phyloP scores from a whole-genome alignment of 2,888 invertebrate genomes.

The Anodontia alba region DNA sequence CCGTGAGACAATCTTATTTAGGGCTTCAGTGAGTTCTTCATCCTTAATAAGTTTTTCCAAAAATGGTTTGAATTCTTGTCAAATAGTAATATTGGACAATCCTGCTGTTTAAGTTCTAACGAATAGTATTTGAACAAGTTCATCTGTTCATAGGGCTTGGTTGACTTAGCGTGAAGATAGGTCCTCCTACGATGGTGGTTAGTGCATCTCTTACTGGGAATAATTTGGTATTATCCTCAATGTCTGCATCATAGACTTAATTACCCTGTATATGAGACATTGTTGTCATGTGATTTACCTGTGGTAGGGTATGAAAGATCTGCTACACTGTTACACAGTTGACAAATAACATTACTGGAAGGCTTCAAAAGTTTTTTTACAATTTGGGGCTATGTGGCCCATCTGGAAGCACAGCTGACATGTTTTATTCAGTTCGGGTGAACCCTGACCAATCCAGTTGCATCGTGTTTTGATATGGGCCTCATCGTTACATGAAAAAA shows the following conservation, averaged over 20 bases:
- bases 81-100: background rate
- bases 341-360: background rate
- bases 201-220: too few relatives aligned
- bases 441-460: conserved; percentile 17
- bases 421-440: background rate
- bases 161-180: too few relatives aligned
- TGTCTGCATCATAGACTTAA: too few relatives aligned
- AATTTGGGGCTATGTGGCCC: conserved; percentile 20
- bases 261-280: too few relatives aligned
- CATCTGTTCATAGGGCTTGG: too few relatives aligned
- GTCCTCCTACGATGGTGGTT: too few relatives aligned
- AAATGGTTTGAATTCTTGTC: conserved; percentile 16
- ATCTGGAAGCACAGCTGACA: conserved; percentile 32
- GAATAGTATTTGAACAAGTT: conserved; percentile 17
- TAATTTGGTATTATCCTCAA: too few relatives aligned
- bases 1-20: too few relatives aligned
- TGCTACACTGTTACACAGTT: background rate
- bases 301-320: too few relatives aligned
- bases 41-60: conserved; percentile 7
- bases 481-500: conserved; percentile 5
- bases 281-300: too few relatives aligned
- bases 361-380: too few relatives aligned
- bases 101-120: conserved; percentile 2
- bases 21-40: conserved; percentile 10
- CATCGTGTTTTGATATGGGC: conserved; percentile 5